Percentiles rank a stretch among this genome's conserved stretches.
These are phyloP conservation scores for Ditylenchus dipsaci DNA, from an alignment of 1,140 invertebrate genomes.

Conservation along the genomic window DNA sequence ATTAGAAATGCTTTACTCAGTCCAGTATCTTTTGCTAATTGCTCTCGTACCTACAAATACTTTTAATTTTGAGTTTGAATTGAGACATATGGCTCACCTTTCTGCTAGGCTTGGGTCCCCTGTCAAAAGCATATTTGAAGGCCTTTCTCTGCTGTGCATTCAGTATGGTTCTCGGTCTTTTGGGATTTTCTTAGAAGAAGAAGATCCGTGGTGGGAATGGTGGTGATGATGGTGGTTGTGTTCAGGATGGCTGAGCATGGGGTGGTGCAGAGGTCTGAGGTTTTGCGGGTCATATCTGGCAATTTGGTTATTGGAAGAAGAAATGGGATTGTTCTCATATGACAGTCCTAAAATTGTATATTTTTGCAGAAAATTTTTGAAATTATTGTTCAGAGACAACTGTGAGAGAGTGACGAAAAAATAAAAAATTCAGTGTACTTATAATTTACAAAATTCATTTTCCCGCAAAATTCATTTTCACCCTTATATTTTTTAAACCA, in stretches of 20 bases:
- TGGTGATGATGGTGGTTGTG: slow-evolving; percentile 8
- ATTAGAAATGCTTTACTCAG: slow-evolving; percentile 65
- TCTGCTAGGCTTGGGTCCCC: slow-evolving; percentile 33
- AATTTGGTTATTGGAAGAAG: slow-evolving; percentile 16
- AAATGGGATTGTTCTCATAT: too few relatives aligned
- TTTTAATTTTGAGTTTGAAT: not conserved
- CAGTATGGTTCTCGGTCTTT: slow-evolving; percentile 36
- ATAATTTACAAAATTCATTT: too few relatives aligned
- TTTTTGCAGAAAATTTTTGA: too few relatives aligned
- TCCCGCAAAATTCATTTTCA: too few relatives aligned
- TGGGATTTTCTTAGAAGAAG: slow-evolving; percentile 23
- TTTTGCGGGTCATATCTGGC: slow-evolving; percentile 9
- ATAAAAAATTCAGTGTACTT: too few relatives aligned
- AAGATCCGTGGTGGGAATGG: not conserved
- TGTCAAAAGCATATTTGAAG: slow-evolving; percentile 36
- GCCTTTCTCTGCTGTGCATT: slow-evolving; percentile 34
- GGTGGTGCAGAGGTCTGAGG: not conserved
- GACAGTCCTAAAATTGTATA: too few relatives aligned
- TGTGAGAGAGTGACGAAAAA: too few relatives aligned
- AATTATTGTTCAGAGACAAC: too few relatives aligned
- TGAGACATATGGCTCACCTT: slow-evolving; percentile 59
- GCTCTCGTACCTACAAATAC: slow-evolving; percentile 18
- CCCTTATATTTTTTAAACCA: too few relatives aligned
- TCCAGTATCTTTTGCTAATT: slow-evolving; percentile 87
- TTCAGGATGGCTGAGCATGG: not conserved